Evolutionary conservation across 2,797 vertebrate genomes (phyloP), one percentile per base, ranked within the genome.

Genomic region (Artibeus lituratus): DNA sequence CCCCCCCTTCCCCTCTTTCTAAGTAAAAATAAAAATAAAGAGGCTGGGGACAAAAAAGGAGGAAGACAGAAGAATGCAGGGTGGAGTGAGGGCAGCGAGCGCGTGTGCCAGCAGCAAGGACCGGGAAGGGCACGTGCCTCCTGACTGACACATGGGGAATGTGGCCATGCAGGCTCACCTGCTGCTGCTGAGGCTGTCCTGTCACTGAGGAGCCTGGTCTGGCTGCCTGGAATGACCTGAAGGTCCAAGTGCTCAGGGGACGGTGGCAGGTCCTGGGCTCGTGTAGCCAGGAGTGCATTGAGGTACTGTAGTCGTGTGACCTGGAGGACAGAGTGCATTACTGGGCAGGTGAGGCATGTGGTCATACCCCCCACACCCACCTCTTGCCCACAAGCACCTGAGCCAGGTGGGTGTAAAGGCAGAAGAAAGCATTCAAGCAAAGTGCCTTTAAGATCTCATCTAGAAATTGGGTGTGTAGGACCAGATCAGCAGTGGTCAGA

Each of bases 281-380:
- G 98, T 0, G 99, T 99, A 0, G 99, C 99, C 99, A 99, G 99
- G 32, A 99, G 98, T 21, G 99, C 99, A 3, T 99, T 99, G 96
- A 99, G 97, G 96, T 99, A 99, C 98, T 99, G 99, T 62, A 99
- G 97, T 72, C 99, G 99, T 0, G 99, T 99, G 91, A 99, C 99
- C 99, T 99, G 90, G 10, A 76, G 22, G 35, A 89, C 26, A 76
- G 57, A 51, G 3, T 4, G 19, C 10, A 22, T 78, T 10, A n/a
- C 72, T n/a, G 19, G 8, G 69, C 67, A 29, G 37, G 70, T 35
- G 35, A 44, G 14, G 51, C 6, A 24, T 18, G 1, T 62, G 53
- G 10, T 70, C 87, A 37, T 15, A 55, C 7, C 44, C 65, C 12
- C 59, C 70, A 29, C 7, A 12, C 59, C 29, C 59, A 59, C 39